Evolutionary conservation across 2,888 invertebrate species (phyloP).

Genomic region (Aspidiotus rigidus): DNA sequence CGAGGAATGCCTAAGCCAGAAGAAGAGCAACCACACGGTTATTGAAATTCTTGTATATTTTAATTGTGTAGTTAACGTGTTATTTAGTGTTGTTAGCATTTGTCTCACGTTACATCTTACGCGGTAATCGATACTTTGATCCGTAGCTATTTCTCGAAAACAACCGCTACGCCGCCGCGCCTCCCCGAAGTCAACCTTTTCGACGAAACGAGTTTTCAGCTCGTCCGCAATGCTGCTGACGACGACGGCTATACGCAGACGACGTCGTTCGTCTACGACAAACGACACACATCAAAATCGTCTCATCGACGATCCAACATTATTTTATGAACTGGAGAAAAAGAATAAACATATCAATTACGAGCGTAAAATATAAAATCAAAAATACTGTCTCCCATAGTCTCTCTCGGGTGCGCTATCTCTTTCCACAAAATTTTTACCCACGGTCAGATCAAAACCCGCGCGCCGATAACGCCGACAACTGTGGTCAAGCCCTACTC

Average conservation of each 20-base stretch:
- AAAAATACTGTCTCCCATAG: background rate
- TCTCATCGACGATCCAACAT: background rate
- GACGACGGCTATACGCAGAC: background rate
- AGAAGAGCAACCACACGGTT: too few species aligned
- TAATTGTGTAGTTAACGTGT: conserved; percentile 1
- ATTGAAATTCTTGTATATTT: background rate
- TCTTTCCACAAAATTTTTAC: too few species aligned
- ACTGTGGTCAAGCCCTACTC: background rate
- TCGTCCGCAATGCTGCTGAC: background rate
- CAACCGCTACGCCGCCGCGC: background rate
- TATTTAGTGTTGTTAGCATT: conserved; percentile 1
- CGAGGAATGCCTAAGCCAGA: background rate
- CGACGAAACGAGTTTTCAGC: conserved; percentile 2
- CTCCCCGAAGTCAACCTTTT: background rate
- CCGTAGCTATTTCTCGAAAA: background rate
- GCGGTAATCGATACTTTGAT: conserved; percentile 4
- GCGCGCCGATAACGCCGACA: conserved; percentile 1
- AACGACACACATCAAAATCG: background rate
- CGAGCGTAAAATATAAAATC: conserved; percentile 4
- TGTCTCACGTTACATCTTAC: background rate
- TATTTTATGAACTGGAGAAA: background rate
- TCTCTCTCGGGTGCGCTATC: background rate
- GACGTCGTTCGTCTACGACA: background rate
- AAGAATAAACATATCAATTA: conserved; percentile 2
- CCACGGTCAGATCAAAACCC: background rate